A percentile compares a stretch with the other conserved stretches of the same genome.
phyloP scores from a whole-genome alignment of 2,888 invertebrate genomes.

The Euspilapteryx auroguttella region DNA sequence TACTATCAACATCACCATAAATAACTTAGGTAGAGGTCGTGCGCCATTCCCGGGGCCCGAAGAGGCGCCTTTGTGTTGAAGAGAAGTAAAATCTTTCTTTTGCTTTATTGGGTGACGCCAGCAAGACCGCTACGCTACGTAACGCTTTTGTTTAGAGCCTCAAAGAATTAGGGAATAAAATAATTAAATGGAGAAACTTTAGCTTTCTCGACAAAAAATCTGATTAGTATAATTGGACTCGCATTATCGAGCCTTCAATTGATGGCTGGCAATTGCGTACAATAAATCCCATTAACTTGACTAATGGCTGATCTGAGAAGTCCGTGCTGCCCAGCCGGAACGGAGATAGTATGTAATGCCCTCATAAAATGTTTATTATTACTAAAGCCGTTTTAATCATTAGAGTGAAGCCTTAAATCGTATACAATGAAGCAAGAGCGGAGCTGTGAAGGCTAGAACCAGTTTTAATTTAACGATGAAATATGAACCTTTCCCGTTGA shows the following conservation, averaged over 20 bases:
- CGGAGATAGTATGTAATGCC: conserved; percentile 11
- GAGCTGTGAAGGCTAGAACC: conserved; percentile 17
- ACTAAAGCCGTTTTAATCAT: conserved; percentile 24
- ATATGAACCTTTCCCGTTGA: conserved; percentile 14
- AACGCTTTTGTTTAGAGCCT: too few species aligned
- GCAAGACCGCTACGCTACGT: too few species aligned
- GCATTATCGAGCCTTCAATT: conserved; percentile 2
- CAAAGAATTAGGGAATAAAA: too few species aligned
- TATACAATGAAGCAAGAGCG: conserved; percentile 14
- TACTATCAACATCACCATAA: conserved; percentile 23
- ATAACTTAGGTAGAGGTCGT: conserved; percentile 15
- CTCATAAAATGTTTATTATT: conserved; percentile 37
- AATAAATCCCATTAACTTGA: conserved; percentile 26
- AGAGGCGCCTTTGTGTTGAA: conserved; percentile 12
- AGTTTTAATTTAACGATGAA: conserved; percentile 23
- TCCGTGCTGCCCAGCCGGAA: background rate
- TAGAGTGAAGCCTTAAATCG: conserved; percentile 13
- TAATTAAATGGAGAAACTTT: too few species aligned
- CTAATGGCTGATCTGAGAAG: conserved; percentile 16
- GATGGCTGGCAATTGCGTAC: conserved; percentile 2
- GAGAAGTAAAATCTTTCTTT: conserved; percentile 16
- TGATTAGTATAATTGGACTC: conserved; percentile 4
- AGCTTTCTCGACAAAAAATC: conserved; percentile 1
- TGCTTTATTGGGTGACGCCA: too few species aligned
- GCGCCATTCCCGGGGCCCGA: too few species aligned